phyloP scores from a whole-genome alignment of 1,140 invertebrate genomes.

The Bacillus rossius region DNA sequence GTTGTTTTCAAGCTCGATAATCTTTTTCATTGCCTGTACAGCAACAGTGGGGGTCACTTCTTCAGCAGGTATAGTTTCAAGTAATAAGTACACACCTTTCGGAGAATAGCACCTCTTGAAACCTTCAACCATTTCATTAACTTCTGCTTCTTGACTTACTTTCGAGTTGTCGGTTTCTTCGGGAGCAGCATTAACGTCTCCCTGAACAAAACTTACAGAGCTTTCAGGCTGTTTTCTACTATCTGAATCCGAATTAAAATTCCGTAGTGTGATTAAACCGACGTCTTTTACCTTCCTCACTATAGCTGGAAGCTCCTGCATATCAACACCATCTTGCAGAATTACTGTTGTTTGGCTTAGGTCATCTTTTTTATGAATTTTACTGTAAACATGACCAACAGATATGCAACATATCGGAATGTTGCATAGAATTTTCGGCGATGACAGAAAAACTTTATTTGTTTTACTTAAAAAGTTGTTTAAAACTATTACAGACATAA shows the following conservation, averaged over 20 bases:
- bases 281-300: constrained; percentile 48
- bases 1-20: constrained; percentile 48
- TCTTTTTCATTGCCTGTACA: constrained; percentile 44
- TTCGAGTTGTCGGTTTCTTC: not conserved
- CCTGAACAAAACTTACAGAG: not conserved
- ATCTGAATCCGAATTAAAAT: constrained; percentile 1
- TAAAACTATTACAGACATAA: too few species aligned
- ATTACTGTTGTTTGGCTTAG: constrained; percentile 51
- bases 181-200: too few species aligned
- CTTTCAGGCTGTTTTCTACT: not conserved
- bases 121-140: constrained; percentile 36
- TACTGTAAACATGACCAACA: not conserved
- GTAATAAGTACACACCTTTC: constrained; percentile 33
- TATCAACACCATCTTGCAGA: constrained; percentile 57
- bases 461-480: too few species aligned
- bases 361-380: constrained; percentile 11
- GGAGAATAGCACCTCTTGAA: constrained; percentile 34
- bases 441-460: too few species aligned
- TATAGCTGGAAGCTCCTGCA: constrained; percentile 63
- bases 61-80: constrained; percentile 42
- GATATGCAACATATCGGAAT: not conserved
- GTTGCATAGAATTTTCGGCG: too few species aligned
- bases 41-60: constrained; percentile 48
- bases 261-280: constrained; percentile 16
- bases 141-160: constrained; percentile 24